Evolutionary conservation across 2,113 vertebrate species (phyloP).

Genomic region (Monarcha castaneiventris): DNA sequence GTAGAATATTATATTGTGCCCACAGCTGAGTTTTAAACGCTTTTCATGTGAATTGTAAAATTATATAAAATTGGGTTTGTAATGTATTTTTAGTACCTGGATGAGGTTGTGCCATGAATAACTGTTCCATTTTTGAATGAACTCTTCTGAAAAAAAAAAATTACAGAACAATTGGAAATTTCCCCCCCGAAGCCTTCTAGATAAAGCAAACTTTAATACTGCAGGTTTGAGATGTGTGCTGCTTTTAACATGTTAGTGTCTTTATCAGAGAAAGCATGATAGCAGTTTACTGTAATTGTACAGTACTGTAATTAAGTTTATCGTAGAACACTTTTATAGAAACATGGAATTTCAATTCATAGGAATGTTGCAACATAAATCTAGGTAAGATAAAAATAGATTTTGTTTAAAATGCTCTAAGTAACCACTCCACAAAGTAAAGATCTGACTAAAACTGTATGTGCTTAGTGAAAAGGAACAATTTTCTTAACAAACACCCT

Average conservation of each 20-base stretch:
- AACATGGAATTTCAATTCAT: rapidly evolving
- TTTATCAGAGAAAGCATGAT: neutral
- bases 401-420: neutral
- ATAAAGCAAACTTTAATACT: neutral
- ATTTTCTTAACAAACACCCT: neutral
- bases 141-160: neutral
- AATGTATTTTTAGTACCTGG: neutral
- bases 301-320: neutral
- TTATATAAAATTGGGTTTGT: neutral
- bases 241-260: neutral
- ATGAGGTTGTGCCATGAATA: neutral
- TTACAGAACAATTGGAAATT: neutral
- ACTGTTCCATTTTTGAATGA: neutral
- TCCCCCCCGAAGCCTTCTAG: neutral
- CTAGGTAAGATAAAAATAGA: neutral
- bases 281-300: neutral
- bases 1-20: neutral
- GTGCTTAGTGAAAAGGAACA: neutral
- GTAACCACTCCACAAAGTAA: neutral
- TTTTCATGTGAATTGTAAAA: neutral
- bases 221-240: neutral
- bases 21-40: neutral
- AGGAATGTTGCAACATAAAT: neutral
- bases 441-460: neutral
- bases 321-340: neutral